Conservation (phyloP, 2,113 vertebrate genomes). For the Sander vitreus region DNA sequence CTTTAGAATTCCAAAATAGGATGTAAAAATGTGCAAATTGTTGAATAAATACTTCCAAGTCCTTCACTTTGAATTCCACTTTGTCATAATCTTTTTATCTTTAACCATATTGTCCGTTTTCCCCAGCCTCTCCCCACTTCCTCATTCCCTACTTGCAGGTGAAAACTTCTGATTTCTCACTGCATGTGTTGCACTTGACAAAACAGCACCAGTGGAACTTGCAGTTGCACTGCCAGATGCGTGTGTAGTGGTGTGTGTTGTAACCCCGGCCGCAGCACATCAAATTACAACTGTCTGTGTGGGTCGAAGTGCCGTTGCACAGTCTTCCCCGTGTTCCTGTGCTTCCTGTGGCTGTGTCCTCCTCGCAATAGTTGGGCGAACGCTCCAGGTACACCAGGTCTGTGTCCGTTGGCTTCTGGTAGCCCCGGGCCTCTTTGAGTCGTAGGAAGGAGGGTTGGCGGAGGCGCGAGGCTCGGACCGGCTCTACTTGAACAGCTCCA, state of each 20-base stretch:
- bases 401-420: constrained; percentile 96
- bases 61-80: constrained; percentile 70
- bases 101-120: constrained; percentile 6
- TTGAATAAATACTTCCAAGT: constrained; percentile 79
- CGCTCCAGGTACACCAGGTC: constrained; percentile 98
- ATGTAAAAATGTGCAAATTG: constrained; percentile 89
- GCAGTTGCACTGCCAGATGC: constrained; percentile 98
- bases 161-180: constrained; percentile 96
- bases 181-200: constrained; percentile 97
- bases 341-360: constrained; percentile 93
- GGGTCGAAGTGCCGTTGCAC: constrained; percentile 94
- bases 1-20: constrained; percentile 61
- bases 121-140: neutral
- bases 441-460: constrained; percentile 96
- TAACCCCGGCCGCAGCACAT: constrained; percentile 98
- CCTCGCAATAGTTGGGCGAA: constrained; percentile 99
- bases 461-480: constrained; percentile 93
- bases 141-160: constrained; percentile 92
- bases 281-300: constrained; percentile 89
- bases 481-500: constrained; percentile 93
- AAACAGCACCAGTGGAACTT: constrained; percentile 99
- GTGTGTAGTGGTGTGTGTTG: constrained; percentile 97
- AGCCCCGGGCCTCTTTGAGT: constrained; percentile 94
- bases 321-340: constrained; percentile 93
- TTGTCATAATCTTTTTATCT: constrained; percentile 15